Percentiles rank a stretch among this genome's conserved stretches.
These are phyloP conservation scores for Motacilla tschutschensis DNA, from an alignment of 2,113 vertebrate species.

Conservation along the genomic window DNA sequence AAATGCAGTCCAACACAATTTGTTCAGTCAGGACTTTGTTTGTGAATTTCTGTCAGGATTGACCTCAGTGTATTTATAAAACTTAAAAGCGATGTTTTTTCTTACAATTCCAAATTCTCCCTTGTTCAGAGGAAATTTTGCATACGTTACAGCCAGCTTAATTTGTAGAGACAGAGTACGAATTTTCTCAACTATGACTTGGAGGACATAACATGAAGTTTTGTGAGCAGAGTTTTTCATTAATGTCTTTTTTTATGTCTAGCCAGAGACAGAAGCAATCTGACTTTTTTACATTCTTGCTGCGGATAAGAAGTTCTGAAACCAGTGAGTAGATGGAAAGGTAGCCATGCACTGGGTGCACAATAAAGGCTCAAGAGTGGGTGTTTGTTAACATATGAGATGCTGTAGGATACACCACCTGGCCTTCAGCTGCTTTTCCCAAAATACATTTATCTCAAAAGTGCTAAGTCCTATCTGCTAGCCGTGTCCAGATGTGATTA, in stretches of 20 bases:
- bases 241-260: neutral
- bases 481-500: neutral
- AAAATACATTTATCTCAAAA: neutral
- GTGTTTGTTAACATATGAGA: neutral
- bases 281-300: neutral
- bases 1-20: neutral
- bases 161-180: neutral
- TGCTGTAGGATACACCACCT: neutral
- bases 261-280: neutral
- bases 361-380: neutral
- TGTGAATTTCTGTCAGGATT: conserved; percentile 16
- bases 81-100: neutral
- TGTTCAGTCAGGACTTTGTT: conserved; percentile 2
- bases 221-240: neutral
- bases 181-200: neutral
- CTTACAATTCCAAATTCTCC: neutral
- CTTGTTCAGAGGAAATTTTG: neutral
- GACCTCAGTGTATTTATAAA: neutral
- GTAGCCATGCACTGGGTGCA: neutral
- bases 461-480: neutral
- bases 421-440: neutral
- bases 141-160: neutral
- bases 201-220: neutral
- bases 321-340: neutral
- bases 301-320: neutral